phyloP scores from a whole-genome alignment of 2,797 vertebrate genomes.

The Pampus argenteus region DNA sequence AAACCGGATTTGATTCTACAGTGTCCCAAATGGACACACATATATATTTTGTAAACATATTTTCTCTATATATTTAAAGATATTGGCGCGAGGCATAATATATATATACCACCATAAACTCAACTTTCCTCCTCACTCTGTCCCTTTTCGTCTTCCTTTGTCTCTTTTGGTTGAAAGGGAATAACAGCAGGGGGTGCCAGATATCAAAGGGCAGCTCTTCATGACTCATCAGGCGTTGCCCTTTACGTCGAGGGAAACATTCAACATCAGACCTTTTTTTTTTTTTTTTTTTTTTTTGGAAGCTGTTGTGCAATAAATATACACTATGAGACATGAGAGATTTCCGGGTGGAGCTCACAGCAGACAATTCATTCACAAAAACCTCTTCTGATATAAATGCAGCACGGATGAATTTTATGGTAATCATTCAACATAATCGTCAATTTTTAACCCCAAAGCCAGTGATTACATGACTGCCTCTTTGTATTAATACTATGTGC shows the following conservation, averaged over 20 bases:
- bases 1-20: not conserved
- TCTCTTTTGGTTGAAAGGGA: conserved; percentile 57
- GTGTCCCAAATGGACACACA: no score
- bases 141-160: not conserved
- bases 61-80: not conserved
- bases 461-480: not conserved
- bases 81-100: not conserved
- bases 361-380: conserved; percentile 8
- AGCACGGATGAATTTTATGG: conserved; percentile 1
- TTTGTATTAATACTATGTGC: not conserved
- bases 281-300: not conserved
- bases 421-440: conserved; percentile 15
- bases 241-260: conserved; percentile 47
- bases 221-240: conserved; percentile 52
- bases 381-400: conserved; percentile 4
- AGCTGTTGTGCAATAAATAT: conserved; percentile 8
- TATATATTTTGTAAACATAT: no score
- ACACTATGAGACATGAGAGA: not conserved
- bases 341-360: not conserved
- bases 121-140: not conserved
- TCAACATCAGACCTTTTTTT: not conserved
- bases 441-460: conserved; percentile 1
- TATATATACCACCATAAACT: not conserved
- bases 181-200: conserved; percentile 81
- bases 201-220: conserved; percentile 75